Base-by-base conservation (phyloP, 2,797 vertebrate species). In the Dallia pectoralis region DNA sequence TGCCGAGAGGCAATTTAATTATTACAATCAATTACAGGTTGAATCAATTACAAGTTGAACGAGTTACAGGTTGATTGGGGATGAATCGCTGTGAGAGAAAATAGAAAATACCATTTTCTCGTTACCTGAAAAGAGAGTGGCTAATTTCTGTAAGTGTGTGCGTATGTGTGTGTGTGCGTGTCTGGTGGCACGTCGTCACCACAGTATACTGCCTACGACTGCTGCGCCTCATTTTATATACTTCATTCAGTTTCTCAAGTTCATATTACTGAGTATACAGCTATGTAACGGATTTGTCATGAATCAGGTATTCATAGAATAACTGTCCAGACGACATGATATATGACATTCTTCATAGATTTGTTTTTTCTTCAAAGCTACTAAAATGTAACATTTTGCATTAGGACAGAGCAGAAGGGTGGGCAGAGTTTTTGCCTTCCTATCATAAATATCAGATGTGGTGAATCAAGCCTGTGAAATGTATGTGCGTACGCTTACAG, bases 11-110 rank as follows among this genome's bases (percentile, higher is more conserved):
- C 88, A 89, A 88, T 90, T 90, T 88, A 77, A 75, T 81, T 89
- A 87, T 81, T 81, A 85, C 85, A 90, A 77, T 90, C 84, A 89
- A 84, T 91, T 88, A 86, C 84, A 79, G 82, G 81, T 81, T 89
- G 85, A 89, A 44, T 44, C 40, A 44, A 44, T 44, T 44, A 44
- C 40, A 44, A 44, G 40, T 44, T 44, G 40, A 90, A 77, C 90
- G 83, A 89, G 84, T 91, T 88, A 86, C 84, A 79, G 82, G 81
- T 81, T 89, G 85, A 89, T 88, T 85, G 83, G 81, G 72, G 84
- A 84, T 71, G 73, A 79, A 83, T 87, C 83, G 80, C 64, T 65
- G 33, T 65, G 73, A 72, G 78, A 70, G 79, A 70, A 83, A 86
- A 78, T 83, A 79, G 70, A 75, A 86, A 85, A 83, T 81, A 79